These are phyloP conservation scores for Mantis religiosa DNA, from an alignment of 2,888 invertebrate genomes.

Conservation along the genomic window DNA sequence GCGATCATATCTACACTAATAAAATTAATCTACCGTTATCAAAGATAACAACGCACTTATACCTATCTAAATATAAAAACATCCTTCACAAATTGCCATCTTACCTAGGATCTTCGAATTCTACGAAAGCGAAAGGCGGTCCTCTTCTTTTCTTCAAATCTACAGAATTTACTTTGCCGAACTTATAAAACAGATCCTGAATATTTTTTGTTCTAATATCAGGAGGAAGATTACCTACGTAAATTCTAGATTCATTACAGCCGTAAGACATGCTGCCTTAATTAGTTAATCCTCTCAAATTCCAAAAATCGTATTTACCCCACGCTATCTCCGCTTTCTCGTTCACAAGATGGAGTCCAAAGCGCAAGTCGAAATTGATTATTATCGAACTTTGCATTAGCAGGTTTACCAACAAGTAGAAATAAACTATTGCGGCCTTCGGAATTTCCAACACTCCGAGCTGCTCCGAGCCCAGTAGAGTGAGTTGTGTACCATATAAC, in stretches of 20 bases:
- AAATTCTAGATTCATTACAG: slow-evolving; percentile 88
- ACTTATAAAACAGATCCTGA: slow-evolving; percentile 97
- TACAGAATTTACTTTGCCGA: slow-evolving; percentile 96
- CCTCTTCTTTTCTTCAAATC: slow-evolving; percentile 96
- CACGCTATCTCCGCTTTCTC: neutral
- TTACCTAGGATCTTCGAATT: slow-evolving; percentile 97
- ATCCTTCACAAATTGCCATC: too few relatives aligned
- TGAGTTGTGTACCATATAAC: neutral
- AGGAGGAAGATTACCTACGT: slow-evolving; percentile 98
- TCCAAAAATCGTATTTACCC: slow-evolving; percentile 7
- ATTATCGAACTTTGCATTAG: neutral
- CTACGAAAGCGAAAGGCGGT: slow-evolving; percentile 98
- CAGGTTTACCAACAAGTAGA: neutral
- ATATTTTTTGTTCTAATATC: slow-evolving; percentile 98
- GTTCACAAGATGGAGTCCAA: neutral
- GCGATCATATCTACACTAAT: too few relatives aligned
- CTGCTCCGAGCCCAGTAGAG: too few relatives aligned
- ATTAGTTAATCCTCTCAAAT: neutral
- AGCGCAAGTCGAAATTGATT: neutral
- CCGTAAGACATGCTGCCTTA: slow-evolving; percentile 57
- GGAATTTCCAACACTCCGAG: neutral
- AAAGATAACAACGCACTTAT: neutral
- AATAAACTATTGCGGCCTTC: neutral
- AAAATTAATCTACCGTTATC: neutral
- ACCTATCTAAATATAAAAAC: too few relatives aligned